phyloP scores from a whole-genome alignment of 2,113 vertebrate genomes.

The Anthoscopus minutus region DNA sequence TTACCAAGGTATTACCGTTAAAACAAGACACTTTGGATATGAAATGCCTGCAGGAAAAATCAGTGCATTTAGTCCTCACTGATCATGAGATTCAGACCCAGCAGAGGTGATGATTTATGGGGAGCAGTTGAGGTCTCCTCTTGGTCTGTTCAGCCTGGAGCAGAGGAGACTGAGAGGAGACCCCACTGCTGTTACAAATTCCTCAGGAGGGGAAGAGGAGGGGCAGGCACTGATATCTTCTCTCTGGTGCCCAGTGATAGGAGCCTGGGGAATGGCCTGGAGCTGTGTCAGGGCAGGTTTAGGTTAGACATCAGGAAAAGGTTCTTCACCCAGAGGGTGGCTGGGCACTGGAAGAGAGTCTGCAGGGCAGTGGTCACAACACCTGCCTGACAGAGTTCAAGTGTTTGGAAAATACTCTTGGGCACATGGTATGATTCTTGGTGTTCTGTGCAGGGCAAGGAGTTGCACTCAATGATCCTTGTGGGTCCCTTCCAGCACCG shows the following conservation, averaged over 20 bases:
- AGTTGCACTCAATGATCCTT: not conserved
- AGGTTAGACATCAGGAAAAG: not conserved
- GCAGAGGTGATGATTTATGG: not conserved
- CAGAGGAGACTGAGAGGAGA: not conserved
- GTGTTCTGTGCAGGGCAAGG: not conserved
- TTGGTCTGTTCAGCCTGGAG: not conserved
- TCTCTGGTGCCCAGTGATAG: no score
- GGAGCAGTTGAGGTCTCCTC: not conserved
- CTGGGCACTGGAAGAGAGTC: fast-evolving
- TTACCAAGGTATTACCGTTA: not conserved
- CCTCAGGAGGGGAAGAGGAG: not conserved
- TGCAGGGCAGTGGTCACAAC: not conserved
- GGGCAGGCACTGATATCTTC: not conserved
- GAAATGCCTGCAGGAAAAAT: not conserved
- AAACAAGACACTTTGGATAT: not conserved
- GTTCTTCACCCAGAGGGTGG: not conserved
- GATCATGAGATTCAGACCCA: not conserved
- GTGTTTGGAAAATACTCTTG: not conserved
- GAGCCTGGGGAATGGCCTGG: fast-evolving
- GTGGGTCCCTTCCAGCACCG: not conserved
- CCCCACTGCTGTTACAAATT: not conserved
- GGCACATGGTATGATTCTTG: not conserved
- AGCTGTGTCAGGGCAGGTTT: not conserved
- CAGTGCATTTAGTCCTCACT: not conserved
- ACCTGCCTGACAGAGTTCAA: not conserved